Evolutionary conservation across 2,888 invertebrate species (phyloP).

Genomic region (Griposia aprilina): DNA sequence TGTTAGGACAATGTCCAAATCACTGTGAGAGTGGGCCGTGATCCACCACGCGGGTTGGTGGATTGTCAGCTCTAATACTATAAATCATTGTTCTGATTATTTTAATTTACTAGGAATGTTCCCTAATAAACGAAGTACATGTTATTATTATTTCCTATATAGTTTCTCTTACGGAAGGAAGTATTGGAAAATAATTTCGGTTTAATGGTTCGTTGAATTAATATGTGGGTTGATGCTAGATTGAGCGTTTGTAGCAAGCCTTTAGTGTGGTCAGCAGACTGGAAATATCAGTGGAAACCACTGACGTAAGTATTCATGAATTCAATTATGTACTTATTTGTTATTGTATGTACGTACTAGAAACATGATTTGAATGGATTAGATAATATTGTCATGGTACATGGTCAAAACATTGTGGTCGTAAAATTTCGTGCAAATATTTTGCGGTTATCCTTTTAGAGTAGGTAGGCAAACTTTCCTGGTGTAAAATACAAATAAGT

Average conservation of each 20-base stretch:
- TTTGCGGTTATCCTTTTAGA: not conserved
- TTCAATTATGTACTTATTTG: not conserved
- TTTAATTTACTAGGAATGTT: too few relatives aligned
- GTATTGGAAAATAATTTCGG: not conserved
- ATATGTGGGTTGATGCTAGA: constrained; percentile 42
- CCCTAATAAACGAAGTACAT: not conserved
- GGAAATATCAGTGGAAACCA: constrained; percentile 41
- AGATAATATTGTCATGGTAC: not conserved
- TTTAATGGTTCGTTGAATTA: constrained; percentile 31
- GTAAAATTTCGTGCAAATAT: not conserved
- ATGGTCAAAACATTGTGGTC: not conserved
- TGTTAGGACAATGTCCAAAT: too few relatives aligned
- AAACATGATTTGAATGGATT: not conserved
- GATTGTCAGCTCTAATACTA: too few relatives aligned
- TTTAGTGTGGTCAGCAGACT: constrained; percentile 44
- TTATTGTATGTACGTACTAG: not conserved
- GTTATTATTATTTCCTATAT: not conserved
- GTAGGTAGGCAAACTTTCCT: not conserved
- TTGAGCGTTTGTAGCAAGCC: constrained; percentile 26
- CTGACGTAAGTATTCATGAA: not conserved
- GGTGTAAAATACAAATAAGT: not conserved
- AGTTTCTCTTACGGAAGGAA: not conserved
- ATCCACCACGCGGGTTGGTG: too few relatives aligned
- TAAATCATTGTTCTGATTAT: too few relatives aligned
- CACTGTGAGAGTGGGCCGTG: too few relatives aligned